A percentile compares a stretch with the other conserved stretches of the same genome.
Evolutionary conservation across 2,113 vertebrate genomes (phyloP).

Genomic region (Astur gentilis): DNA sequence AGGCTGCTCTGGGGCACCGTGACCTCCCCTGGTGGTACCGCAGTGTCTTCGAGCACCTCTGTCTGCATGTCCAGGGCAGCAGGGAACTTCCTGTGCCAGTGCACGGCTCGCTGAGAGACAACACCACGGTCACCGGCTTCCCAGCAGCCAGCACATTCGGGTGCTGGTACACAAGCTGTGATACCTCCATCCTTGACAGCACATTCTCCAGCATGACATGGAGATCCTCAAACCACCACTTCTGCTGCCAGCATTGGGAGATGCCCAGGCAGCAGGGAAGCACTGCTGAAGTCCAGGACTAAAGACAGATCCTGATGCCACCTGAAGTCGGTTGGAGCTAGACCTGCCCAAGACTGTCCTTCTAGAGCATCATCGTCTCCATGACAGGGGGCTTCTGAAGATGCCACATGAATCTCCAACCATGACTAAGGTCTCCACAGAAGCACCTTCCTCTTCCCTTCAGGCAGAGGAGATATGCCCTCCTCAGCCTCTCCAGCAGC

Average conservation of each 20-base stretch:
- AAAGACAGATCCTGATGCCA: background rate
- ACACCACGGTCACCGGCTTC: background rate
- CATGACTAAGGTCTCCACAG: background rate
- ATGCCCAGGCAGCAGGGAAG: background rate
- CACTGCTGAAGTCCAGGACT: background rate
- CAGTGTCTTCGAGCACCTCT: background rate
- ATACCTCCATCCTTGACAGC: background rate
- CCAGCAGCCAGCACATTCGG: background rate
- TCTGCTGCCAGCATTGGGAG: background rate
- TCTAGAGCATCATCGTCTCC: background rate
- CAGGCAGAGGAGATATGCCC: background rate
- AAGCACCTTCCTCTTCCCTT: background rate
- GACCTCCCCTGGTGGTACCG: rapidly evolving
- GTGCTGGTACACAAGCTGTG: background rate
- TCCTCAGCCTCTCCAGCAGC: background rate
- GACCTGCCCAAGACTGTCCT: background rate
- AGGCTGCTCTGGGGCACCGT: background rate
- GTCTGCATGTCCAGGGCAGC: background rate
- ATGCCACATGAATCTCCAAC: background rate
- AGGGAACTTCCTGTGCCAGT: background rate
- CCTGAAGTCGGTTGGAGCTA: rapidly evolving
- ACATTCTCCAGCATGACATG: rapidly evolving
- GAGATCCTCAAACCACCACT: background rate
- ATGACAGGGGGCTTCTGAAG: background rate
- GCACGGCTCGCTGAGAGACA: background rate